These are phyloP conservation scores for Ptilonorhynchus violaceus DNA, from an alignment of 2,113 vertebrate species.

Conservation along the genomic window DNA sequence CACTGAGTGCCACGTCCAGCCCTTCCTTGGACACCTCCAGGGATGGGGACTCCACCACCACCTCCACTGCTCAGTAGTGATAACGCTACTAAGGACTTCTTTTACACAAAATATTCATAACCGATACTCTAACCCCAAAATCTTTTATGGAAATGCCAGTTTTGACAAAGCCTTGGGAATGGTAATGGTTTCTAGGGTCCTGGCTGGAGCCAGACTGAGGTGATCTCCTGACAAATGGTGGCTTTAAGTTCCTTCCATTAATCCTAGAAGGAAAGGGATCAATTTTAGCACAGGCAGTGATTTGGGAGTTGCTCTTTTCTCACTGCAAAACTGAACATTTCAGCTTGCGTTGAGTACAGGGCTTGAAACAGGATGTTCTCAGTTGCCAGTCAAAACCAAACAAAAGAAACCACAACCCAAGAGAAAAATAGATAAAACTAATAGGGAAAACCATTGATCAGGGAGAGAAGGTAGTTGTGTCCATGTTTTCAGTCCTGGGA, in stretches of 20 bases:
- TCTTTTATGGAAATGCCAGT: not conserved
- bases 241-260: not conserved
- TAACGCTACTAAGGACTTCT: not conserved
- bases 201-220: not conserved
- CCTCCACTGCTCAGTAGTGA: not conserved
- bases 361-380: not conserved
- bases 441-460: not conserved
- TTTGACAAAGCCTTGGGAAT: not conserved
- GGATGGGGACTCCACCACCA: not conserved
- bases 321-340: not conserved
- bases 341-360: not conserved
- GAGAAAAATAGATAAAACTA: not conserved
- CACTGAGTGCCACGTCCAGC: not conserved
- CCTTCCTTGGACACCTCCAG: not conserved
- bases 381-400: not conserved
- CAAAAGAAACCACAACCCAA: not conserved
- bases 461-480: not conserved
- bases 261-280: not conserved
- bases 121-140: not conserved
- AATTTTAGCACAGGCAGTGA: not conserved
- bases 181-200: not conserved
- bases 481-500: not conserved
- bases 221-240: not conserved
- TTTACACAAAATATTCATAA: not conserved
- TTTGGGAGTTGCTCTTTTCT: not conserved